Evolutionary conservation across 2,888 invertebrate species (phyloP), one percentile per base, ranked within the genome.

Genomic region (Seladonia tumulorum): DNA sequence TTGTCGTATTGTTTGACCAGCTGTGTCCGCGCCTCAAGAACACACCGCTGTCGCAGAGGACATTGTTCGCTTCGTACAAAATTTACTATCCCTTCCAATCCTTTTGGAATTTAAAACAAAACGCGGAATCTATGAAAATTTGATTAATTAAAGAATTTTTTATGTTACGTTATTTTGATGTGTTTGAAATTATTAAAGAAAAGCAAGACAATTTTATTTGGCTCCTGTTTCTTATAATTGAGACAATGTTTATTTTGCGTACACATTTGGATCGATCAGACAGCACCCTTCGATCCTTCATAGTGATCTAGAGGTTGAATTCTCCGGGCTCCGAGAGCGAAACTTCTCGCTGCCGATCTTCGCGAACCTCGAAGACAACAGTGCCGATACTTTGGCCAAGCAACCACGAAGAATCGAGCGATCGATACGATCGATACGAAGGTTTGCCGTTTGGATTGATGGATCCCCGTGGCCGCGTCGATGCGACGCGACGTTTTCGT

Each of bases 401-500:
- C 83, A 78, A 79, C 86, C 86, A 78, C 91, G 87, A 90, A 87
- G 87, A 77, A 77, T 66, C 79, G 12, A n/a, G 8, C 14, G n/a
- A 81, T 85, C 88, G 88, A 88, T 90, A 88, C 89, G 88, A 92
- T 91, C 91, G 90, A 88, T 83, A 25, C 25, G 75, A 35, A 68
- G 18, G 39, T 29, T 68, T 1, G 29, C 70, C 70, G 42, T 35
- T 22, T 8, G n/a, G n/a, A 70, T 89, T 80, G 89, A 90, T 89
- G 89, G 87, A 89, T 92, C 89, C 89, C 89, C 89, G 88, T 8
- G 66, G 29, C 35, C 18, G 66, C 66, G 29, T 29, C 35, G 66
- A 8, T 18, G 87, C 91, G 89, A 8, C 35, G 88, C 91, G 89
- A 87, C 89, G 90, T 89, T 91, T 91, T 91, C 89, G 91, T 91